Base-by-base conservation (phyloP, 2,797 vertebrate genomes). In the Diplodus puntazzo region DNA sequence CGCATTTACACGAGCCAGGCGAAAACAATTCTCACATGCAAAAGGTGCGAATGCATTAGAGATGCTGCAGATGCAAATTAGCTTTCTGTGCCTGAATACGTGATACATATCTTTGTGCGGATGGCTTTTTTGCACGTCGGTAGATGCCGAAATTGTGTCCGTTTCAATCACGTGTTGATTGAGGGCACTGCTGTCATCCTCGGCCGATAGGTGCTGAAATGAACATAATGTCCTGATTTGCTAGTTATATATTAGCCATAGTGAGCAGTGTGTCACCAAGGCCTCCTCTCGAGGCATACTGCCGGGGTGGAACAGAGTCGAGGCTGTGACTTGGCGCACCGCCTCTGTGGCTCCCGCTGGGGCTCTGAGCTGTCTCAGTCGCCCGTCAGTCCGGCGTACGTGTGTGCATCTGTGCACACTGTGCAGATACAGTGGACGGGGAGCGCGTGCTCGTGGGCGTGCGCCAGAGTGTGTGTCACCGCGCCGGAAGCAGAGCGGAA, bases 291-390 rank as follows among this genome's bases (percentile, higher is more conserved):
- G 55, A 85, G 74, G 84, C 80, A 45, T 27, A 57, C 70, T 75
- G 79, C 88, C 78, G 84, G 77, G 81, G 76, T 82, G 83, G 81
- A 84, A 87, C 54, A 59, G 63, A 81, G 79, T 48, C 2, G 74
- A 81, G 83, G 76, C 82, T 84, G 39, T 49, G 81, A 85, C 87
- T 88, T 88, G 90, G 87, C 86, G 83, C 69, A 20, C 62, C 20
- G 61, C 71, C 80, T 82, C 83, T 75, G 25, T 80, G 86, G 87
- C 82, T 88, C 85, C 82, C 86, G 84, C 85, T 53, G 89, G 54
- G 74, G 80, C 73, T 73, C 78, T 74, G 81, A 87, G 87, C 87
- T 85, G 81, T 75, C 86, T 79, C 67, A 46, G 67, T 65, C 25
- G 45, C 67, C 82, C 50, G 66, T 89, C 88, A 83, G 21, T 52